Evolutionary conservation across 2,797 vertebrate species (phyloP).

Genomic region (Coregonus ussuriensis): DNA sequence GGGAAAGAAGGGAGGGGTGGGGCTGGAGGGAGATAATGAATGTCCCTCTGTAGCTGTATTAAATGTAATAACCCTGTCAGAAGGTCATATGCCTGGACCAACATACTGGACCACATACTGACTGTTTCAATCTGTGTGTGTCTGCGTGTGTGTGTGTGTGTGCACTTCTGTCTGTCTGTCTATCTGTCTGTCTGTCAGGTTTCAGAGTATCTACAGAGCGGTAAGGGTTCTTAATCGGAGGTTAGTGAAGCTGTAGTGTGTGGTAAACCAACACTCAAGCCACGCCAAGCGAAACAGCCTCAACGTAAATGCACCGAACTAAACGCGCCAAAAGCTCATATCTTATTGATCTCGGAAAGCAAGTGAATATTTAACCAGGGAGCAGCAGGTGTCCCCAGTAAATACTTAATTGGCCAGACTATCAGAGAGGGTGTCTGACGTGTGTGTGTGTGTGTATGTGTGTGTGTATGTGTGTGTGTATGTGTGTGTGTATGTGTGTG

Average conservation of each 20-base stretch:
- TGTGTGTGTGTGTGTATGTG: neutral
- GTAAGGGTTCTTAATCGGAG: slow-evolving; percentile 39
- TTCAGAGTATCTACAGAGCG: slow-evolving; percentile 1
- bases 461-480: too few species aligned
- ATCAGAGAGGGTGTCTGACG: slow-evolving; percentile 50
- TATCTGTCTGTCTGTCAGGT: neutral
- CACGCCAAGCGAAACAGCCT: slow-evolving; percentile 28
- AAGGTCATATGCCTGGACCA: too few species aligned
- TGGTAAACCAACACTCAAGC: slow-evolving; percentile 39
- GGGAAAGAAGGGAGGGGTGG: too few species aligned
- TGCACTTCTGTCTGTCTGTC: neutral
- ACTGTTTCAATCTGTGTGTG: neutral
- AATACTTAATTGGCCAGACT: slow-evolving; percentile 73
- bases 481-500: slow-evolving; percentile 9
- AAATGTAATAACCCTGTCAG: too few species aligned
- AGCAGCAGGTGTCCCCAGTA: slow-evolving; percentile 70
- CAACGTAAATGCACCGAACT: slow-evolving; percentile 4
- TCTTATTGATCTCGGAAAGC: slow-evolving; percentile 81
- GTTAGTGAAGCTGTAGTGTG: slow-evolving; percentile 46
- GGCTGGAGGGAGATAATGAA: too few species aligned
- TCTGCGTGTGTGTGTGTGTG: slow-evolving; percentile 1
- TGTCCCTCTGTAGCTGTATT: too few species aligned
- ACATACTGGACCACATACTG: too few species aligned
- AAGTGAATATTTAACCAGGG: slow-evolving; percentile 77
- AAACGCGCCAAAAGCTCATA: slow-evolving; percentile 65